A percentile compares a stretch with the other conserved stretches of the same genome.
Conservation (phyloP, 2,797 vertebrate species). For the Pachyuromys duprasi region DNA sequence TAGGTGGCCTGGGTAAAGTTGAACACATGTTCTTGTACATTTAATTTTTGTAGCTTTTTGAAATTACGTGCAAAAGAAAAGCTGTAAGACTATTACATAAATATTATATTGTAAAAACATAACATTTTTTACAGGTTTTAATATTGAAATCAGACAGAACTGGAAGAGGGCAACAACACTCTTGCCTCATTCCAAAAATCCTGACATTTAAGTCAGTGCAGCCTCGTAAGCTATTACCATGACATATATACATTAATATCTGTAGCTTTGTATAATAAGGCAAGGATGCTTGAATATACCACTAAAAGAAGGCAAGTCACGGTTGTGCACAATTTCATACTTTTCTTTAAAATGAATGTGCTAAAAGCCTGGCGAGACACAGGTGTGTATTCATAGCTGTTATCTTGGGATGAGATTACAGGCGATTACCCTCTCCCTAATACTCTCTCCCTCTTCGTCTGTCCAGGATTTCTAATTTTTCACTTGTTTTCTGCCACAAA, state of each 20-base stretch:
- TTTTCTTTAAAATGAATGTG: neutral
- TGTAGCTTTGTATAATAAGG: neutral
- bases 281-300: neutral
- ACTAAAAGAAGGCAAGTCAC: neutral
- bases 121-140: neutral
- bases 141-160: neutral
- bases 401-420: neutral
- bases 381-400: neutral
- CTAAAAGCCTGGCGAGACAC: neutral
- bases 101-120: neutral
- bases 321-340: neutral
- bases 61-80: slow-evolving; percentile 19
- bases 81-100: neutral
- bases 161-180: neutral
- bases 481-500: neutral
- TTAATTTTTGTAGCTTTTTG: neutral
- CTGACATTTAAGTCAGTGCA: neutral
- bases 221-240: neutral
- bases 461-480: slow-evolving; percentile 11
- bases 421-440: neutral
- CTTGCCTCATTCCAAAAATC: neutral
- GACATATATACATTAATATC: neutral
- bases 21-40: neutral
- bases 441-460: neutral
- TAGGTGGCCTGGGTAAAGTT: neutral